Evolutionary conservation across 2,888 invertebrate genomes (phyloP).

Genomic region (Dolichomitus sp.): DNA sequence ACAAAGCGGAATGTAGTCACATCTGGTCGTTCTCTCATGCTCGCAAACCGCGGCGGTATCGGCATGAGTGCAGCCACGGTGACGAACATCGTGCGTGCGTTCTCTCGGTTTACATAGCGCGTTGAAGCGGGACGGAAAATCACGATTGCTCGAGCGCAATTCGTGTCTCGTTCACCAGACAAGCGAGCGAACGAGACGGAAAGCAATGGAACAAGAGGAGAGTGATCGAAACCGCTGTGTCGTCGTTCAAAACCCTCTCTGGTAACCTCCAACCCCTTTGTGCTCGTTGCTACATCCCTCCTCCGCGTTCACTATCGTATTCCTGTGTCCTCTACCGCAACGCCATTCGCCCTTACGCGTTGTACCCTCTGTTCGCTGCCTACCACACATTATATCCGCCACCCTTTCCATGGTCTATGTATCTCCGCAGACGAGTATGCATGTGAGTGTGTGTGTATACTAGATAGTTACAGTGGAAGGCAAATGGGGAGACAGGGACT

Average conservation of each 20-base stretch:
- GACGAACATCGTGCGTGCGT: slow-evolving; percentile 35
- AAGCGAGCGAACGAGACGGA: neutral
- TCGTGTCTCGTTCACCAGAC: slow-evolving; percentile 13
- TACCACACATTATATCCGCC: slow-evolving; percentile 27
- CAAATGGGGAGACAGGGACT: neutral
- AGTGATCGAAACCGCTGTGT: slow-evolving; percentile 1
- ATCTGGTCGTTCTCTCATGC: slow-evolving; percentile 82
- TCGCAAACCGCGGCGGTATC: slow-evolving; percentile 58
- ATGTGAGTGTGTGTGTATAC: slow-evolving; percentile 27
- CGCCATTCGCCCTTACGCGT: slow-evolving; percentile 36
- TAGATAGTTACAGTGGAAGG: neutral
- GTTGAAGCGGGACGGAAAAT: slow-evolving; percentile 79
- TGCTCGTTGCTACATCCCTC: slow-evolving; percentile 47
- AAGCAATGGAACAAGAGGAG: slow-evolving; percentile 2
- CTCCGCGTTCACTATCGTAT: slow-evolving; percentile 26
- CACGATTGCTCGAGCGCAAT: slow-evolving; percentile 75
- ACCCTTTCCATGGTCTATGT: slow-evolving; percentile 25
- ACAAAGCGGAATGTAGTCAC: slow-evolving; percentile 81
- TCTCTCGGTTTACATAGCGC: slow-evolving; percentile 79
- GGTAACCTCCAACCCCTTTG: slow-evolving; percentile 45
- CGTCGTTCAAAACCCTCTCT: slow-evolving; percentile 40
- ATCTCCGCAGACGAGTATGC: slow-evolving; percentile 36
- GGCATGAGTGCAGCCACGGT: slow-evolving; percentile 31
- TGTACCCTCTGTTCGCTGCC: slow-evolving; percentile 35
- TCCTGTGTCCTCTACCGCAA: slow-evolving; percentile 23